Evolutionary conservation across 1,140 invertebrate genomes (phyloP).

Genomic region (Hyles euphorbiae): DNA sequence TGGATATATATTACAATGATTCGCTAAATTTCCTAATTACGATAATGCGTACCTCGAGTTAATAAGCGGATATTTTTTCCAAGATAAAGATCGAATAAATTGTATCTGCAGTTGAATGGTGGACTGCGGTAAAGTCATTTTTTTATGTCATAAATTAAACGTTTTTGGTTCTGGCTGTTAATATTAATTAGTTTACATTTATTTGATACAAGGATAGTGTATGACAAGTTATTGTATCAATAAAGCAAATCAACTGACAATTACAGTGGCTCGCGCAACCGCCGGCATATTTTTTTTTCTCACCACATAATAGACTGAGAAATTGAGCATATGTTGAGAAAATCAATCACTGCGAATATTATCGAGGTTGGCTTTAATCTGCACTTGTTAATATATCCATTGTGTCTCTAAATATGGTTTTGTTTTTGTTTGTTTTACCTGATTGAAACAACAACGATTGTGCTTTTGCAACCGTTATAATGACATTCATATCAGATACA

Average conservation of each 20-base stretch:
- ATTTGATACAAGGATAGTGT: conserved; percentile 39
- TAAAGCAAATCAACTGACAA: conserved; percentile 52
- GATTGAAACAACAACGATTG: too few relatives aligned
- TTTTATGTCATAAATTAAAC: conserved; percentile 36
- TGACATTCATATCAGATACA: too few relatives aligned
- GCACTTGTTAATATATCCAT: neutral
- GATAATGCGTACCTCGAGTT: conserved; percentile 23
- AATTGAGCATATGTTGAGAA: conserved; percentile 48
- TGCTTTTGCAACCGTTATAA: too few relatives aligned
- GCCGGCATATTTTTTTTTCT: conserved; percentile 32
- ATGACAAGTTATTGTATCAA: conserved; percentile 64
- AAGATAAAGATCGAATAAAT: conserved; percentile 24
- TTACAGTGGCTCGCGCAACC: conserved; percentile 34
- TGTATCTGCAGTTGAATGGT: conserved; percentile 14
- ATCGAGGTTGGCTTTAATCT: neutral
- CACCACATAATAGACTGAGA: conserved; percentile 39
- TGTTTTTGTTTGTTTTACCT: too few relatives aligned
- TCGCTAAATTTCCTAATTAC: conserved; percentile 60
- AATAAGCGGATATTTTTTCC: conserved; percentile 1
- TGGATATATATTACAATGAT: conserved; percentile 40
- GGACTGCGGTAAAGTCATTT: conserved; percentile 21
- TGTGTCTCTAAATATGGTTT: neutral
- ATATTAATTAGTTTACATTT: conserved; percentile 47
- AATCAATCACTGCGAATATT: conserved; percentile 42
- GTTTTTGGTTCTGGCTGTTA: conserved; percentile 44